Conservation (phyloP, 2,888 invertebrate genomes). For the Oligia latruncula region DNA sequence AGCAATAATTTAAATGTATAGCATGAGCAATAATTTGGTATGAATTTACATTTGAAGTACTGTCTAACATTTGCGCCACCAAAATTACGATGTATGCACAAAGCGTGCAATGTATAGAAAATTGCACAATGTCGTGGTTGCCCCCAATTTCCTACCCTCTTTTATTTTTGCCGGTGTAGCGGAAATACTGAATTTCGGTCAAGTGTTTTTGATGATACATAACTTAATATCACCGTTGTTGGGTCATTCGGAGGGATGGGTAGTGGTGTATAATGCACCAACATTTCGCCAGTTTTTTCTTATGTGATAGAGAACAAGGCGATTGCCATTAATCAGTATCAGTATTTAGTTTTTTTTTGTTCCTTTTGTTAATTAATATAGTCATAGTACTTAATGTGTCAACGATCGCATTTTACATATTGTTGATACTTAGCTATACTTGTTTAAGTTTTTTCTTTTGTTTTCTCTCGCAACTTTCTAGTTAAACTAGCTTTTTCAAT, state of each 20-base stretch:
- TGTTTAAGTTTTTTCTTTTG: too few relatives aligned
- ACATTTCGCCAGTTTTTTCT: background rate
- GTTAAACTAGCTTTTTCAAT: too few relatives aligned
- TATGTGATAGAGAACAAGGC: background rate
- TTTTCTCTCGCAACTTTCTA: too few relatives aligned
- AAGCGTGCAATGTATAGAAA: conserved; percentile 45
- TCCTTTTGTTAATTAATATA: too few relatives aligned
- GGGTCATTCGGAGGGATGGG: background rate
- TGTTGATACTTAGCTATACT: too few relatives aligned
- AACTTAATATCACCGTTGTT: background rate
- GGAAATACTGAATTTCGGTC: conserved; percentile 38
- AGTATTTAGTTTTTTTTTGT: too few relatives aligned
- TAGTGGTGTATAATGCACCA: background rate
- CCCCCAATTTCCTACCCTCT: conserved; percentile 35
- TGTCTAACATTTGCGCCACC: conserved; percentile 24
- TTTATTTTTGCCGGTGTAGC: conserved; percentile 30
- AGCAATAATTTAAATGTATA: conserved; percentile 9
- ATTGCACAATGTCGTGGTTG: conserved; percentile 58
- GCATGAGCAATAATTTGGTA: conserved; percentile 44
- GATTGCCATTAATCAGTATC: background rate
- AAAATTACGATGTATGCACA: conserved; percentile 46
- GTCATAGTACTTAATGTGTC: too few relatives aligned
- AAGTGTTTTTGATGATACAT: conserved; percentile 20
- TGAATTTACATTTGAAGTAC: conserved; percentile 52
- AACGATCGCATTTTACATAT: too few relatives aligned